A percentile compares a stretch with the other conserved stretches of the same genome.
Conservation (phyloP, 2,888 invertebrate species). For the Lumbricus terrestris region DNA sequence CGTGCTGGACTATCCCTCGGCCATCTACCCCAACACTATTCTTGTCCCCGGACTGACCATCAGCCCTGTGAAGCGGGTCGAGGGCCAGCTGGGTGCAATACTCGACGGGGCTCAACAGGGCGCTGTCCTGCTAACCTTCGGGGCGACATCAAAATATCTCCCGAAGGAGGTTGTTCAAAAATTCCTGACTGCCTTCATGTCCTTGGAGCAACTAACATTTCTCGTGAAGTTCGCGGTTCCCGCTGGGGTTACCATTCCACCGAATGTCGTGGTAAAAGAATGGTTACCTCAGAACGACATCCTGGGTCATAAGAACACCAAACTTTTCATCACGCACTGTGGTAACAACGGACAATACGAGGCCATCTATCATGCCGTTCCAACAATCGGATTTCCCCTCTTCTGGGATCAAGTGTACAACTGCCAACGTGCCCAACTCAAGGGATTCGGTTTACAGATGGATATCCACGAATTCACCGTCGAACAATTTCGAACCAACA, state of each 20-base stretch:
- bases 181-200: constrained; percentile 14
- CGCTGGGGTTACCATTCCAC: constrained; percentile 14
- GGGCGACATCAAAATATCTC: background rate
- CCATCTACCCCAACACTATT: constrained; percentile 18
- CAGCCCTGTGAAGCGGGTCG: constrained; percentile 31
- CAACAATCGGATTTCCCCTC: constrained; percentile 26
- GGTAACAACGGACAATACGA: constrained; percentile 32
- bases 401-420: constrained; percentile 25
- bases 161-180: background rate
- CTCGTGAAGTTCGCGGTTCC: constrained; percentile 6
- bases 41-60: constrained; percentile 24
- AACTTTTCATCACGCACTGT: constrained; percentile 31
- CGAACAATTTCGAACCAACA: background rate
- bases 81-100: constrained; percentile 28
- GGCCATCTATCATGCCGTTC: constrained; percentile 29
- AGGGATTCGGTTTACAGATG: constrained; percentile 21
- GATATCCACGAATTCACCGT: constrained; percentile 8
- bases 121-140: constrained; percentile 30
- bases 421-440: constrained; percentile 4
- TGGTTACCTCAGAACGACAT: constrained; percentile 32
- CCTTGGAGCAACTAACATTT: constrained; percentile 9
- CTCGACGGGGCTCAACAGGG: background rate
- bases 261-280: constrained; percentile 23
- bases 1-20: background rate
- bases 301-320: constrained; percentile 10